These are phyloP conservation scores for Athene cunicularia DNA, from an alignment of 2,113 vertebrate genomes.

Conservation along the genomic window DNA sequence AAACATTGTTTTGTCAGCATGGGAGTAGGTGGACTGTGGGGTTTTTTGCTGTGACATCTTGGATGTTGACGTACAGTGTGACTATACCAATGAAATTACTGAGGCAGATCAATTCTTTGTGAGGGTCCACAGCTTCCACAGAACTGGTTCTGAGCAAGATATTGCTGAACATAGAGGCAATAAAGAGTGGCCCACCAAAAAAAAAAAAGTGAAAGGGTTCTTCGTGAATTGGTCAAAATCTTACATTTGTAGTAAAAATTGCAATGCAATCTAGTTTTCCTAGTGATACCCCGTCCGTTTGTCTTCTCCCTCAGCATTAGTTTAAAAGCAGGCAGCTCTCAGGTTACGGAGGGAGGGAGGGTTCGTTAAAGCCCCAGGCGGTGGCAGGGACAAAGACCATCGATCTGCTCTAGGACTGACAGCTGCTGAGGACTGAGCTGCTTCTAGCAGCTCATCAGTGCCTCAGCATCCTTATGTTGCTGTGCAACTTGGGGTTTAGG, in stretches of 20 bases:
- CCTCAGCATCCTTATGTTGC: not conserved
- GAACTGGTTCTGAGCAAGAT: not conserved
- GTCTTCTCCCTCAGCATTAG: not conserved
- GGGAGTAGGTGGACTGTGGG: not conserved
- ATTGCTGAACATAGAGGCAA: not conserved
- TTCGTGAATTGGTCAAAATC: not conserved
- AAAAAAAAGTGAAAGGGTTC: not conserved
- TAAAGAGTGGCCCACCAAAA: not conserved
- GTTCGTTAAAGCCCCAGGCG: not conserved
- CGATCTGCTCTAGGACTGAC: rapidly evolving
- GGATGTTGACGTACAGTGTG: not conserved
- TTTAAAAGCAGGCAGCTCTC: slow-evolving; percentile 28
- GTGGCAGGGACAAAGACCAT: not conserved
- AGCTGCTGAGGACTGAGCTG: not conserved
- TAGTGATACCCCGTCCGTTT: not conserved
- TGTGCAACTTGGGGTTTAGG: too few relatives aligned
- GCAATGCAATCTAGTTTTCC: not conserved
- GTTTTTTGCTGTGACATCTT: not conserved
- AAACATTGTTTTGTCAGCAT: not conserved
- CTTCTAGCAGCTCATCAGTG: not conserved
- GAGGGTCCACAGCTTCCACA: not conserved
- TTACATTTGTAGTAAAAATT: not conserved
- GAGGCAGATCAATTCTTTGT: not conserved
- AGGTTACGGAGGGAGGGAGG: slow-evolving; percentile 43
- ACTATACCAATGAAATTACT: not conserved